Conservation (phyloP, 2,888 invertebrate species). For the Acrocyrtus sp. region DNA sequence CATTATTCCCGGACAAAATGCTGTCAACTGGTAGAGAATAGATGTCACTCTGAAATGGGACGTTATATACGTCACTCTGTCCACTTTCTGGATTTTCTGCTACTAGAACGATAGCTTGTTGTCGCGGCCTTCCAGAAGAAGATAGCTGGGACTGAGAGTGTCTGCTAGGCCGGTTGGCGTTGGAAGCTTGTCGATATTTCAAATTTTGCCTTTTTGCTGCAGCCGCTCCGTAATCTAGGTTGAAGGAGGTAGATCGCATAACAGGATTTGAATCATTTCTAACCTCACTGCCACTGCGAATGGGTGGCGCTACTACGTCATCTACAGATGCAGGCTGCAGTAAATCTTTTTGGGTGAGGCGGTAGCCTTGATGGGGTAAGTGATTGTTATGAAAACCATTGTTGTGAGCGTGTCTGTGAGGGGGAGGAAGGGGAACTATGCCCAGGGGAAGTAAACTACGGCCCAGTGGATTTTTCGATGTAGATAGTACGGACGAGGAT, state of each 20-base stretch:
- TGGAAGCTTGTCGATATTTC: constrained; percentile 7
- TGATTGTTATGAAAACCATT: background rate
- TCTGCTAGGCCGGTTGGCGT: background rate
- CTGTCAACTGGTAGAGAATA: constrained; percentile 61
- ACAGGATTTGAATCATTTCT: constrained; percentile 22
- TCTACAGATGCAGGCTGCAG: constrained; percentile 5
- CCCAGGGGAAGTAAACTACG: constrained; percentile 23
- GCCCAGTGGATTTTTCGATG: background rate
- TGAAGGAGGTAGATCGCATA: constrained; percentile 32
- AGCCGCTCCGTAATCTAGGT: constrained; percentile 11
- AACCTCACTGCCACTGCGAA: background rate
- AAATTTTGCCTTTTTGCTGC: constrained; percentile 6
- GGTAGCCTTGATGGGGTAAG: constrained; percentile 13
- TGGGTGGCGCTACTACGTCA: background rate
- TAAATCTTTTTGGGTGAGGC: constrained; percentile 24
- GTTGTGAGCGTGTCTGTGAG: background rate
- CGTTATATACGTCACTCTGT: constrained; percentile 33
- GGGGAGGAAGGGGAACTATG: constrained; percentile 15
- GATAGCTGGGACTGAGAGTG: background rate
- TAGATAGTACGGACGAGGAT: background rate
- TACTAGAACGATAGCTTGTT: constrained; percentile 1
- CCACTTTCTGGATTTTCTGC: constrained; percentile 18
- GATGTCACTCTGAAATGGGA: constrained; percentile 60
- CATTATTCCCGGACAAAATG: constrained; percentile 10
- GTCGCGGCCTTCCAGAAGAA: background rate